phyloP scores from a whole-genome alignment of 2,888 invertebrate genomes.

The Dynastes maya region DNA sequence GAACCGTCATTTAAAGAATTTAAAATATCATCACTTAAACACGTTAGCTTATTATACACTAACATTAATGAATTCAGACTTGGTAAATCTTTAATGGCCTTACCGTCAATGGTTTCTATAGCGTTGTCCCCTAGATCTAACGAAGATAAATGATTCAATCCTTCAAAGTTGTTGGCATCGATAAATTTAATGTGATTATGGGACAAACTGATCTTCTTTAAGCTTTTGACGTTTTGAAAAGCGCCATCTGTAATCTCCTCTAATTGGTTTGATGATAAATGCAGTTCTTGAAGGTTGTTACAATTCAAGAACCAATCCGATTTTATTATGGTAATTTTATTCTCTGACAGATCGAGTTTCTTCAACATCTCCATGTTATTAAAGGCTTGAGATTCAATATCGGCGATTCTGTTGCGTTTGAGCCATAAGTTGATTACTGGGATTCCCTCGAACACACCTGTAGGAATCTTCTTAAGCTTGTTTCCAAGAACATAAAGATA shows the following conservation, averaged over 20 bases:
- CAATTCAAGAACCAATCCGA: conserved; percentile 7
- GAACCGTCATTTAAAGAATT: background rate
- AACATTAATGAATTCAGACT: conserved; percentile 1
- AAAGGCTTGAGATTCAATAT: conserved; percentile 29
- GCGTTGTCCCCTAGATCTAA: background rate
- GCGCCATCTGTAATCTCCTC: background rate
- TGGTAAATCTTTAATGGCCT: background rate
- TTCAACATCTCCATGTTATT: conserved; percentile 4
- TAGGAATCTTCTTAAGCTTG: background rate
- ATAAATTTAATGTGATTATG: conserved; percentile 1
- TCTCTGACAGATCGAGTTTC: conserved; percentile 29
- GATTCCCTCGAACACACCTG: conserved; percentile 15
- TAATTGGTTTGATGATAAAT: conserved; percentile 24
- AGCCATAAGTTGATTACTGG: background rate
- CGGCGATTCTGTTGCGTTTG: conserved; percentile 2
- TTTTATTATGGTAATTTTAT: conserved; percentile 15
- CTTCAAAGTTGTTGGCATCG: background rate
- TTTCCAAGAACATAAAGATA: conserved; percentile 8
- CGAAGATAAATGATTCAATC: background rate
- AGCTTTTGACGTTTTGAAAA: conserved; percentile 19
- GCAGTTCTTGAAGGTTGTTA: background rate
- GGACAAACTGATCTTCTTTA: conserved; percentile 14
- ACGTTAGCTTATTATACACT: conserved; percentile 1
- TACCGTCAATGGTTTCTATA: background rate
- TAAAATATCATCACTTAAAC: conserved; percentile 28